phyloP scores from a whole-genome alignment of 2,797 vertebrate species.

The Valencia hispanica region DNA sequence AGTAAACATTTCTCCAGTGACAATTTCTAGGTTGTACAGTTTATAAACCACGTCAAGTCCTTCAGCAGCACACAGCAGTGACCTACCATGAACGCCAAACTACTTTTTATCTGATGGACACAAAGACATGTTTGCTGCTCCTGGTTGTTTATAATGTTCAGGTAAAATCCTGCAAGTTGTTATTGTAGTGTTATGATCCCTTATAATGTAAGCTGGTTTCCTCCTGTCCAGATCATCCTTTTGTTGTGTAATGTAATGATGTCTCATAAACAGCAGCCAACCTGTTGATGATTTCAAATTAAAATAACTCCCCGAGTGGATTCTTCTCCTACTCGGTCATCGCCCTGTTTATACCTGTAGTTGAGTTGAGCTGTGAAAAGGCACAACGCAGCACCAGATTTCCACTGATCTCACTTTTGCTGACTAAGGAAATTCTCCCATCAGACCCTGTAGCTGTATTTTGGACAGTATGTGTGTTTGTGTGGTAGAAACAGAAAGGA shows the following conservation, averaged over 20 bases:
- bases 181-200: slow-evolving; percentile 34
- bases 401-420: slow-evolving; percentile 26
- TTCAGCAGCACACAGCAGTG: slow-evolving; percentile 11
- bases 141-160: slow-evolving; percentile 45
- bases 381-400: slow-evolving; percentile 23
- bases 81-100: slow-evolving; percentile 11
- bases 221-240: slow-evolving; percentile 24
- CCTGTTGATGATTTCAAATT: slow-evolving; percentile 6
- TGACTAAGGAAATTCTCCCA: slow-evolving; percentile 29
- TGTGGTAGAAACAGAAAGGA: slow-evolving; percentile 2
- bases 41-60: slow-evolving; percentile 25
- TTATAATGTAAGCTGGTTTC: slow-evolving; percentile 46
- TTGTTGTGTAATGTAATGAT: slow-evolving; percentile 11
- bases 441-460: slow-evolving; percentile 19
- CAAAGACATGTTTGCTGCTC: slow-evolving; percentile 51
- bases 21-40: slow-evolving; percentile 45
- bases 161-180: slow-evolving; percentile 38
- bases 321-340: slow-evolving; percentile 9
- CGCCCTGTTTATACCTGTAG: slow-evolving; percentile 24
- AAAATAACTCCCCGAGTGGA: background rate
- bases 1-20: slow-evolving; percentile 20
- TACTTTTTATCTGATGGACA: slow-evolving; percentile 14
- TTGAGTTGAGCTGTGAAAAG: slow-evolving; percentile 32
- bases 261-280: slow-evolving; percentile 23
- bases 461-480: slow-evolving; percentile 9